phyloP scores from a whole-genome alignment of 2,113 vertebrate species.

The Leptocoma aspasia region DNA sequence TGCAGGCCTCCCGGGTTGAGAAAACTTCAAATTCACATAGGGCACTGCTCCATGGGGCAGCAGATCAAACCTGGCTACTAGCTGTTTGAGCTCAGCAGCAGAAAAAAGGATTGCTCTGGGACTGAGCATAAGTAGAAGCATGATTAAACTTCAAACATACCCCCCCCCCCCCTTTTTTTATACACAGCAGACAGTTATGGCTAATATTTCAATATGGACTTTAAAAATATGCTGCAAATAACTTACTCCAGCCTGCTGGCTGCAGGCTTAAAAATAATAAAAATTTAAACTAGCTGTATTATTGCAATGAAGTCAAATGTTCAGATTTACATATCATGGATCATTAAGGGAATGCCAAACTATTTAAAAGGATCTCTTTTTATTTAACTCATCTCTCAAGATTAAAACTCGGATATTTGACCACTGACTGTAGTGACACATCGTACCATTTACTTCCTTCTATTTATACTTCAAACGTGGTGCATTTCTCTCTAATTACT shows the following conservation, averaged over 20 bases:
- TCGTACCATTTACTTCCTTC: not conserved
- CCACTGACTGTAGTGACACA: not conserved
- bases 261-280: constrained; percentile 7
- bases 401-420: not conserved
- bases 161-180: not conserved
- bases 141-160: constrained; percentile 82
- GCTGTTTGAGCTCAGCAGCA: constrained; percentile 84
- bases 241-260: constrained; percentile 36
- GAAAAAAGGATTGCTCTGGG: constrained; percentile 86
- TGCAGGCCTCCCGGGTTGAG: constrained; percentile 72
- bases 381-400: not conserved
- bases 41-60: constrained; percentile 81
- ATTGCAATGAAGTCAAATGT: not conserved
- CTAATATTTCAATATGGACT: constrained; percentile 69
- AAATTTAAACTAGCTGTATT: constrained; percentile 13
- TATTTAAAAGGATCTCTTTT: constrained; percentile 16
- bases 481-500: not conserved
- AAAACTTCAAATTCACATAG: constrained; percentile 80
- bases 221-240: constrained; percentile 68
- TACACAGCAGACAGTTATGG: constrained; percentile 69
- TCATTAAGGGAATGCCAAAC: not conserved
- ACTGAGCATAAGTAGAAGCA: constrained; percentile 77
- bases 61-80: constrained; percentile 88
- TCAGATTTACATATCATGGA: constrained; percentile 22
- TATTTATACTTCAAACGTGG: not conserved